Conservation (phyloP, 2,113 vertebrate species). For the Trichechus manatus region DNA sequence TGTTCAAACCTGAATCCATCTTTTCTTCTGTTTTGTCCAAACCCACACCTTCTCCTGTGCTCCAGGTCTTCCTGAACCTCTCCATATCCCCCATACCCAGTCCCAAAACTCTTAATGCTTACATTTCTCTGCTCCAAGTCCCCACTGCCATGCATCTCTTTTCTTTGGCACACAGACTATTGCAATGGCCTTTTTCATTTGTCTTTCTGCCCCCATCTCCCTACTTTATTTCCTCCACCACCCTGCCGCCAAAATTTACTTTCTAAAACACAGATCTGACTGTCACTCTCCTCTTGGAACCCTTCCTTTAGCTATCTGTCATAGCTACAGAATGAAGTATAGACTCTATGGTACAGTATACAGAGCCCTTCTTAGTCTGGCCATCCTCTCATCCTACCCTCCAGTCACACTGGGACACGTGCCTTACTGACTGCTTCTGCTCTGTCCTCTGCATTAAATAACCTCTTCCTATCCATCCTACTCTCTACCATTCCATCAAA, state of each 20-base stretch:
- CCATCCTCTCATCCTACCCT: fast-evolving
- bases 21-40: background rate
- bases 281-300: background rate
- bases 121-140: background rate
- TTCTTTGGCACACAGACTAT: background rate
- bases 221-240: background rate
- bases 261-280: background rate
- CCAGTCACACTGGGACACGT: too few species aligned
- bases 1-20: background rate
- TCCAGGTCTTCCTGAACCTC: background rate
- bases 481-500: background rate
- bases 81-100: background rate
- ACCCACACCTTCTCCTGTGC: background rate
- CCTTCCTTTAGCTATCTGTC: background rate
- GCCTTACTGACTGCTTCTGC: background rate
- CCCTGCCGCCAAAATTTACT: background rate
- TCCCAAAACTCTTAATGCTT: background rate
- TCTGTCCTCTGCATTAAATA: background rate
- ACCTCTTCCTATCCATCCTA: background rate
- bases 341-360: fast-evolving
- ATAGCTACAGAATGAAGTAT: background rate
- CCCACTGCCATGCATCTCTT: background rate
- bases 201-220: background rate
- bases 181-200: background rate
- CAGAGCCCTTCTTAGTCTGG: background rate